phyloP scores from a whole-genome alignment of 2,113 vertebrate genomes.

The Bos indicus region DNA sequence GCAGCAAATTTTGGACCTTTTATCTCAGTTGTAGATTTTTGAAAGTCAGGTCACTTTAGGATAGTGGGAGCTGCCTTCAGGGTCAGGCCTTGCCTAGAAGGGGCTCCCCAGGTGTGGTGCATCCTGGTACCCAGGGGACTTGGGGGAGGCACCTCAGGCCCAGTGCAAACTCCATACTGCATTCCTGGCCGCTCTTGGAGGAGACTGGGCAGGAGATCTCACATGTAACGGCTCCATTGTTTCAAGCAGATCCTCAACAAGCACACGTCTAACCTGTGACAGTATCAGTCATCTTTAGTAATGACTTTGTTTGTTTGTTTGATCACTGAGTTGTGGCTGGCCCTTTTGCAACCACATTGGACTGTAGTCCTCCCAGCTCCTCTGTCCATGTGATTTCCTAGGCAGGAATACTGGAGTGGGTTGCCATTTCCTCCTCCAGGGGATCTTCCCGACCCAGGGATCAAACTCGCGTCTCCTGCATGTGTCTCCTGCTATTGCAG shows the following conservation, averaged over 20 bases:
- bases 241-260: not conserved
- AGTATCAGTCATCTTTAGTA: not conserved
- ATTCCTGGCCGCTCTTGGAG: not conserved
- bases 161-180: accelerated
- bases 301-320: not conserved
- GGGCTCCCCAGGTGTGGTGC: accelerated
- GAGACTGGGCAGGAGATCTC: not conserved
- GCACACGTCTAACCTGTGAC: not conserved
- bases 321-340: not conserved
- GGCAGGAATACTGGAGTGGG: not conserved
- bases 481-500: not conserved
- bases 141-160: not conserved
- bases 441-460: not conserved
- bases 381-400: not conserved
- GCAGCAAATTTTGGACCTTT: not conserved
- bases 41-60: not conserved
- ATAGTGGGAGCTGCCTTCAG: not conserved
- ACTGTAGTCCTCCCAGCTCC: not conserved
- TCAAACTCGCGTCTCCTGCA: not conserved
- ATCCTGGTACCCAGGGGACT: not conserved
- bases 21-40: not conserved
- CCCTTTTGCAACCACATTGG: not conserved
- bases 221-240: not conserved
- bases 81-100: not conserved
- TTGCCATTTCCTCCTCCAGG: not conserved